These are phyloP conservation scores for Aurelia aurita complex sp. Pacific DNA, from an alignment of 30 jellyfish, hydroid and myxozoan species.

Conservation along the genomic window DNA sequence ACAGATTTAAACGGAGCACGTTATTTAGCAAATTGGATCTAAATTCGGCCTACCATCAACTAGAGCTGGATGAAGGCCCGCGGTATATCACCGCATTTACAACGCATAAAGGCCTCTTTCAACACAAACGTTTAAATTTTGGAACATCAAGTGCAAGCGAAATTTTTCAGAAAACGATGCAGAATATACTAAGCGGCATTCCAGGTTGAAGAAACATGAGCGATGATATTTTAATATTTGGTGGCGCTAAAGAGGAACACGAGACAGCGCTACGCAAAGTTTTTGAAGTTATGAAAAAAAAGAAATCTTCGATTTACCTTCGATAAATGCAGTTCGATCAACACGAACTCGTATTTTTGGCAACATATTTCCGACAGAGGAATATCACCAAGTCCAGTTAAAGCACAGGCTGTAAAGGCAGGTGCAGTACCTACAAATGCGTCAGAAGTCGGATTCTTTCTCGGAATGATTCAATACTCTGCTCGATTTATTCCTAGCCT, in stretches of 20 bases:
- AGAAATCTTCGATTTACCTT: background rate
- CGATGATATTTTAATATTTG: background rate
- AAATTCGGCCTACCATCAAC: background rate
- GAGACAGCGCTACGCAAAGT: background rate
- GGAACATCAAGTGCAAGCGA: conserved; percentile 6
- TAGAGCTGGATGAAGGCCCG: background rate
- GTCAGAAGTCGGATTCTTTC: background rate
- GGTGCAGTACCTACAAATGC: background rate
- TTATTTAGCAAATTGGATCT: background rate
- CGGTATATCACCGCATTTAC: background rate
- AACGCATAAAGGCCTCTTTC: background rate
- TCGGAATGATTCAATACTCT: background rate
- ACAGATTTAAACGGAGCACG: background rate
- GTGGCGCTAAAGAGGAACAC: conserved; percentile 1
- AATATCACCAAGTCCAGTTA: background rate
- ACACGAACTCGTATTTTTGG: background rate
- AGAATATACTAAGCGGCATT: background rate
- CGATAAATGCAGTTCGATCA: too few relatives aligned
- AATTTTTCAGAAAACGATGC: background rate
- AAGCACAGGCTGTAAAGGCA: background rate
- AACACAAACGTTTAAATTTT: background rate
- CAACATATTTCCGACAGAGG: background rate
- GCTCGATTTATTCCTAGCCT: background rate
- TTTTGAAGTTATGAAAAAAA: background rate
- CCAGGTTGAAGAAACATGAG: background rate